Conservation (phyloP, 2,888 invertebrate species). For the Venustoraphidia nigricollis region DNA sequence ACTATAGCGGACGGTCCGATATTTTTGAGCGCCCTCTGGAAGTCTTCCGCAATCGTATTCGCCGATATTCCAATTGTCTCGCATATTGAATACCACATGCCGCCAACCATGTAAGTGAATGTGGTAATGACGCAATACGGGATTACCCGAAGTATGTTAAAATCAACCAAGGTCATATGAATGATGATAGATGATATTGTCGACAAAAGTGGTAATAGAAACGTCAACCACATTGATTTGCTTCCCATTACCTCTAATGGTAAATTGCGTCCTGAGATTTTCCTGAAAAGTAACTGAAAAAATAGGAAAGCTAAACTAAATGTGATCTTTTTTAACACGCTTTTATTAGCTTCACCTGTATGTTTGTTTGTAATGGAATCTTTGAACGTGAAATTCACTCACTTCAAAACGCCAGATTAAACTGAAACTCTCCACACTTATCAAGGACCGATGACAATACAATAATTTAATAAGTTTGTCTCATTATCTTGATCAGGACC, state of each 20-base stretch:
- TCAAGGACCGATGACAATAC: no score
- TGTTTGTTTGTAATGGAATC: no score
- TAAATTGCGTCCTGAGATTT: constrained; percentile 39
- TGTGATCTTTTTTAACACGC: no score
- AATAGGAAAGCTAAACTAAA: constrained; percentile 2
- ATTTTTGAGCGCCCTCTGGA: constrained; percentile 49
- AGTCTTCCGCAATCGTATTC: constrained; percentile 48
- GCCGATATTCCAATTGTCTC: constrained; percentile 48
- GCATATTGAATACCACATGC: constrained; percentile 54
- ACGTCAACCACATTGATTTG: constrained; percentile 39
- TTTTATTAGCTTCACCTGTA: no score
- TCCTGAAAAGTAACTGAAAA: constrained; percentile 39
- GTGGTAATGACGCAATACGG: constrained; percentile 57
- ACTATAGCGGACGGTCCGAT: constrained; percentile 53
- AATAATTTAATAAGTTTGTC: no score
- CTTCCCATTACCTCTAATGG: constrained; percentile 35
- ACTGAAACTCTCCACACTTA: no score
- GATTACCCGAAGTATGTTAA: constrained; percentile 35
- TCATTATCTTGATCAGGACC: no score
- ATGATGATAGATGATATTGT: constrained; percentile 48
- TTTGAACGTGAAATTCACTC: no score
- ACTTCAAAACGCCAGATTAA: no score
- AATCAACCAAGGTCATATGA: constrained; percentile 54
- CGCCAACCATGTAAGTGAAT: constrained; percentile 50
- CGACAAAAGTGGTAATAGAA: constrained; percentile 43